These are phyloP conservation scores for Ctenochaetus hawaiiensis DNA, from an alignment of 2,797 vertebrate species.

Conservation along the genomic window DNA sequence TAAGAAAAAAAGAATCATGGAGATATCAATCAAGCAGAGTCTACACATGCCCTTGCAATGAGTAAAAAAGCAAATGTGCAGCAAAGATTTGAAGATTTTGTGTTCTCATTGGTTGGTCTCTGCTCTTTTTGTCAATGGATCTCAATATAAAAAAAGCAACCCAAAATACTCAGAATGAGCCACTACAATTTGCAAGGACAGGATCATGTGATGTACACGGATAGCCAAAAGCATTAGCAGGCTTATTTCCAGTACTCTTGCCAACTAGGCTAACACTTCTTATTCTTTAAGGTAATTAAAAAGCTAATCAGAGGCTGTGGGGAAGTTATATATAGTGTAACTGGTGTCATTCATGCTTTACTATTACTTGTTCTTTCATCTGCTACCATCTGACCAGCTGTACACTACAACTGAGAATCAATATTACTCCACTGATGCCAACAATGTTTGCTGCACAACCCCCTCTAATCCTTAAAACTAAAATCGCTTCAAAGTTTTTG, in stretches of 20 bases:
- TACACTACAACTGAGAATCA: background rate
- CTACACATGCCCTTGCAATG: background rate
- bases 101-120: background rate
- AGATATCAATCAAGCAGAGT: background rate
- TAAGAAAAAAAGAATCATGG: background rate
- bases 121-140: background rate
- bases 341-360: background rate
- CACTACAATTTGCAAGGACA: background rate
- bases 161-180: background rate
- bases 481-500: background rate
- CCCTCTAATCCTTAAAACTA: too few species aligned
- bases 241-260: too few species aligned
- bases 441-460: background rate
- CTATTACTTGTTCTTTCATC: background rate
- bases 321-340: background rate
- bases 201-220: background rate
- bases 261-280: too few species aligned
- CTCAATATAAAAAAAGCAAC: background rate
- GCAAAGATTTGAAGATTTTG: too few species aligned
- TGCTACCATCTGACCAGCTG: background rate
- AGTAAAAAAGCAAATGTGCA: background rate
- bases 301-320: background rate
- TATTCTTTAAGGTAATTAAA: background rate
- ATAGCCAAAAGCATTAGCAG: too few species aligned
- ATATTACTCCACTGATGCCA: background rate